A percentile compares a stretch with the other conserved stretches of the same genome.
Evolutionary conservation across 1,140 invertebrate genomes (phyloP).

Genomic region (Caenorhabditis elegans): DNA sequence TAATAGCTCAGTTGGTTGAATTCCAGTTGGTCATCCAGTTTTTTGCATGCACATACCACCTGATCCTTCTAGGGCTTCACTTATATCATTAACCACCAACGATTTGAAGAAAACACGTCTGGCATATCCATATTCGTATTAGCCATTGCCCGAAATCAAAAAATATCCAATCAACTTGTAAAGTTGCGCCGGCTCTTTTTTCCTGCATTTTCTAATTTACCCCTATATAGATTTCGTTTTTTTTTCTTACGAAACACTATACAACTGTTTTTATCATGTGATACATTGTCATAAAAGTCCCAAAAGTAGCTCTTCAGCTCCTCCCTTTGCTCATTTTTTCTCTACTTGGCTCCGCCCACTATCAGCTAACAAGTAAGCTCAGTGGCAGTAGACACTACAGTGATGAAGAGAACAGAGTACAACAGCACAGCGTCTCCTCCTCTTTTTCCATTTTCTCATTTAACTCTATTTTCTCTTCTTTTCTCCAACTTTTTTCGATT

Average conservation of each 20-base stretch:
- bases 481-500: background rate
- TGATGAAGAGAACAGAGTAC: background rate
- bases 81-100: too few species aligned
- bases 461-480: background rate
- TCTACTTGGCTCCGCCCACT: background rate
- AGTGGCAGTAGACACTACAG: background rate
- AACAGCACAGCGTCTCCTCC: background rate
- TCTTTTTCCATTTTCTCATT: background rate
- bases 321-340: background rate
- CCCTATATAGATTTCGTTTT: background rate
- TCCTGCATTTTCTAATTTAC: background rate
- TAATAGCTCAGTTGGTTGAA: too few species aligned
- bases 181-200: background rate
- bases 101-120: too few species aligned
- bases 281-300: background rate
- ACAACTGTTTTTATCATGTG: background rate
- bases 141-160: background rate
- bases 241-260: background rate
- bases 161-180: background rate
- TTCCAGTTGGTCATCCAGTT: too few species aligned
- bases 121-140: too few species aligned
- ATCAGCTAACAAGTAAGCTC: background rate
- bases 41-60: too few species aligned
- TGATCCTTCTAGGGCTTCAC: too few species aligned
- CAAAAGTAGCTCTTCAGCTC: background rate